Conservation (phyloP, 2,797 vertebrate genomes). For the Acipenser oxyrinchus region DNA sequence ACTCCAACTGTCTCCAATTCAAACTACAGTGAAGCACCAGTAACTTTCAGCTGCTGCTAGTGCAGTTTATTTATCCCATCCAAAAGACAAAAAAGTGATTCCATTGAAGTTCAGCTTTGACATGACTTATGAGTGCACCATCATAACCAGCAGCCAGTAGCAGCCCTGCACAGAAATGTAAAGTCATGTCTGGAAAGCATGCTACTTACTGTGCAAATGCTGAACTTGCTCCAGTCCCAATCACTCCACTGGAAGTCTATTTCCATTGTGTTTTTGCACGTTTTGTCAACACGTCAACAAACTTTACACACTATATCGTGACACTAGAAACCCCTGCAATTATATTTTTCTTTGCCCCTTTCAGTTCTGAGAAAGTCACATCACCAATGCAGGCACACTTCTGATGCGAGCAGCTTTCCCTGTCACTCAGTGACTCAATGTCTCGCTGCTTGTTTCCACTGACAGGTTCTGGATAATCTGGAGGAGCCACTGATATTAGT, state of each 20-base stretch:
- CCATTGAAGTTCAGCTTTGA: neutral
- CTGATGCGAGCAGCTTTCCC: conserved; percentile 25
- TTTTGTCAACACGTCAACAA: no score
- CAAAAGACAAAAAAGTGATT: neutral
- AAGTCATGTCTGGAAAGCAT: conserved; percentile 5
- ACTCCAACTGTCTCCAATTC: neutral
- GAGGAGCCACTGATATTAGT: conserved; percentile 30
- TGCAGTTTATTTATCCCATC: conserved; percentile 1
- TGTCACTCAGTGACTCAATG: conserved; percentile 29
- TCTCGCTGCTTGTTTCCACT: conserved; percentile 27
- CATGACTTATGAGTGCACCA: neutral
- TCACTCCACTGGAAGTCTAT: conserved; percentile 12
- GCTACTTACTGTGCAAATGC: conserved; percentile 13
- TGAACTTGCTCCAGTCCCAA: conserved; percentile 9
- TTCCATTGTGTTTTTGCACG: conserved; percentile 21
- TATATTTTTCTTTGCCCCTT: conserved; percentile 17
- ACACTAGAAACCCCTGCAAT: conserved; percentile 22
- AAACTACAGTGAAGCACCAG: neutral
- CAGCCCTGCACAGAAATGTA: neutral
- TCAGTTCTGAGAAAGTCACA: conserved; percentile 26
- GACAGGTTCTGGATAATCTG: conserved; percentile 24
- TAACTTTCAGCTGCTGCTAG: conserved; percentile 3
- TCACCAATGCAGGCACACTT: conserved; percentile 19
- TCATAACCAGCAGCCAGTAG: neutral
- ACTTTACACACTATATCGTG: conserved; percentile 20